Base-by-base conservation (phyloP, 2,113 vertebrate species). In the Chunga burmeisteri region DNA sequence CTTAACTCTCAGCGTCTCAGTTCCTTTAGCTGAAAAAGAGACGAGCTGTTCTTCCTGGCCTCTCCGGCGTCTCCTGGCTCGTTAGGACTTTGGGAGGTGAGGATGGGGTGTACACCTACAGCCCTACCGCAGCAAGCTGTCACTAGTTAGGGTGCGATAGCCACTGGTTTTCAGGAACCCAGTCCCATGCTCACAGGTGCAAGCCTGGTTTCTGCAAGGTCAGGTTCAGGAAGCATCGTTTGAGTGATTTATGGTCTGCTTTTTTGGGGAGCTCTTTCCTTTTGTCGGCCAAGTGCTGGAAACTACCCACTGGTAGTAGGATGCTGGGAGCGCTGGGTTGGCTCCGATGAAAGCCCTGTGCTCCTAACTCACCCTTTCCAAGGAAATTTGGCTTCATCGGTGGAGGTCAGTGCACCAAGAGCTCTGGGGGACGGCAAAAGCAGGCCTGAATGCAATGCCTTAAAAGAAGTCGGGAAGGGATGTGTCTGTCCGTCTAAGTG, bases 141-240 rank as follows among this genome's bases (percentile, higher is more conserved):
- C 22, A 7, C 6, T 4, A 9, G 27, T 3, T 3, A 15, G 68
- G 77, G 12, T 0, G 16, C 1, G 32, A n/a, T 2, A 46, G 50
- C 23, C 8, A 0, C 26, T 20, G 84, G 44, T 47, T 46, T 34
- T n/a, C 30, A 12, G 68, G 1, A 65, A 27, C 8, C 8, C 38
- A 2, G 26, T 19, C 12, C 84, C 26, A 0, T 0, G 42, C 75
- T 81, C 1, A 0, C 55, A 78, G 90, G 82, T 77, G 92, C 58
- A 29, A 90, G 58, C 46, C 32, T n/a, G 32, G 47, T 83, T 58
- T 53, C 50, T 63, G 50, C 67, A 50, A 55, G 81, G 21, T 34
- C 65, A 71, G 67, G 27, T 3, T 71, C 56, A 52, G 86, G 90
- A 80, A 63, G 25, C 1, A 5, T 8, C 72, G 1, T 49, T 14